phyloP scores from a whole-genome alignment of 2,113 vertebrate species.

The Mustelus asterias region DNA sequence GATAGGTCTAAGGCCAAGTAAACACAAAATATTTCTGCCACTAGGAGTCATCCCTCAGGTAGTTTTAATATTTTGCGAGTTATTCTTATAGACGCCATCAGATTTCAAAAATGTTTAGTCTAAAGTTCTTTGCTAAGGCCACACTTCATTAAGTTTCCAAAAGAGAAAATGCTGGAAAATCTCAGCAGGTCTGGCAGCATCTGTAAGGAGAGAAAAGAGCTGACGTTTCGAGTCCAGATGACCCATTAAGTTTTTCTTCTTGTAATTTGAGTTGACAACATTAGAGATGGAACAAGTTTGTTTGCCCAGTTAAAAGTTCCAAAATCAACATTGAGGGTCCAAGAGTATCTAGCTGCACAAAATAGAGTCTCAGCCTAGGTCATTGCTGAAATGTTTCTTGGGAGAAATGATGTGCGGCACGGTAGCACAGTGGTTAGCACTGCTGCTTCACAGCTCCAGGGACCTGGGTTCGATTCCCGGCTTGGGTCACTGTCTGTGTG shows the following conservation, averaged over 20 bases:
- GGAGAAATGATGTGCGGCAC: background rate
- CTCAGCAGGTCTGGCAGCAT: too few species aligned
- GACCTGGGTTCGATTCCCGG: too few species aligned
- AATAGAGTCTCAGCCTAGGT: background rate
- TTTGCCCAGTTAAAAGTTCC: background rate
- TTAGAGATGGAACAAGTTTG: background rate
- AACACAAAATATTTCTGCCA: too few species aligned
- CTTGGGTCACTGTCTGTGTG: too few species aligned
- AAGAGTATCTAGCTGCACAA: background rate
- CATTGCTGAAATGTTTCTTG: background rate
- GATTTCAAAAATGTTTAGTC: background rate
- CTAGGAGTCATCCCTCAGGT: too few species aligned
- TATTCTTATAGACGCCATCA: background rate
- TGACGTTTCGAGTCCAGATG: too few species aligned
- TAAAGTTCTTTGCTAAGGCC: background rate
- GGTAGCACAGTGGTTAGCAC: too few species aligned
- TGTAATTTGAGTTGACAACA: background rate
- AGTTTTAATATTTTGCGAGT: too few species aligned
- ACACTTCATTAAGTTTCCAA: background rate
- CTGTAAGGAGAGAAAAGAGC: too few species aligned
- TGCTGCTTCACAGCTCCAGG: too few species aligned
- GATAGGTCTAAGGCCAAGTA: too few species aligned
- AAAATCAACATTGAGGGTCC: background rate
- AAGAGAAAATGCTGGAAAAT: too few species aligned
- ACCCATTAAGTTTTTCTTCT: background rate